Conservation (phyloP, 2,113 vertebrate genomes). For the Grammomys surdaster region DNA sequence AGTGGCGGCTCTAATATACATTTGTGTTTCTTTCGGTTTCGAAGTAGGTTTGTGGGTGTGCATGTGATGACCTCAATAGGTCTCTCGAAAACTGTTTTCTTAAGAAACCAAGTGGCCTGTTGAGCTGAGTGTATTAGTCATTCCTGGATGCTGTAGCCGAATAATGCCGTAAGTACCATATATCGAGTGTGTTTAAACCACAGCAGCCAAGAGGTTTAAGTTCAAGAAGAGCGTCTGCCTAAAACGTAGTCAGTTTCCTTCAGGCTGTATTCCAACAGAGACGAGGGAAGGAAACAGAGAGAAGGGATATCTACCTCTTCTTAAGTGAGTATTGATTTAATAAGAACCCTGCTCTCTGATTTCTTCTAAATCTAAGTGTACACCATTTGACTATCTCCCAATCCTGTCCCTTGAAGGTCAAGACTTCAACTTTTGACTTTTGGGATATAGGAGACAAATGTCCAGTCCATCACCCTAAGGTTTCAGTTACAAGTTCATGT, state of each 20-base stretch:
- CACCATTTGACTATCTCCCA: neutral
- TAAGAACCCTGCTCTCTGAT: neutral
- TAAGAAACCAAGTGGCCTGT: conserved; percentile 3
- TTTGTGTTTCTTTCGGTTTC: conserved; percentile 18
- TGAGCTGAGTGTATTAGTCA: neutral
- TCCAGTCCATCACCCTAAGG: neutral
- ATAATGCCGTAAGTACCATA: neutral
- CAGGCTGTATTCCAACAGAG: neutral
- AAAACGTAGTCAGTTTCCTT: neutral
- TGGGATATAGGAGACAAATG: neutral
- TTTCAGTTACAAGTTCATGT: neutral
- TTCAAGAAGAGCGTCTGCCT: neutral
- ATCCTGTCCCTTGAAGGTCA: neutral
- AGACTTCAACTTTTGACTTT: neutral
- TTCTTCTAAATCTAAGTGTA: neutral
- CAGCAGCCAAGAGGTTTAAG: neutral
- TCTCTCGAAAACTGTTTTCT: conserved; percentile 28
- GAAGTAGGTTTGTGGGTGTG: neutral
- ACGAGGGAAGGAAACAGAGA: too few relatives aligned
- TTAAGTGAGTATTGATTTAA: neutral
- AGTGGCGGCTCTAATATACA: neutral
- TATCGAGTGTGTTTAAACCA: neutral
- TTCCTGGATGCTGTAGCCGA: neutral
- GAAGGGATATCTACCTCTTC: neutral
- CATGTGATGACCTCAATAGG: neutral